phyloP scores from a whole-genome alignment of 2,888 invertebrate genomes.

The Lasioglossum oenotherae region DNA sequence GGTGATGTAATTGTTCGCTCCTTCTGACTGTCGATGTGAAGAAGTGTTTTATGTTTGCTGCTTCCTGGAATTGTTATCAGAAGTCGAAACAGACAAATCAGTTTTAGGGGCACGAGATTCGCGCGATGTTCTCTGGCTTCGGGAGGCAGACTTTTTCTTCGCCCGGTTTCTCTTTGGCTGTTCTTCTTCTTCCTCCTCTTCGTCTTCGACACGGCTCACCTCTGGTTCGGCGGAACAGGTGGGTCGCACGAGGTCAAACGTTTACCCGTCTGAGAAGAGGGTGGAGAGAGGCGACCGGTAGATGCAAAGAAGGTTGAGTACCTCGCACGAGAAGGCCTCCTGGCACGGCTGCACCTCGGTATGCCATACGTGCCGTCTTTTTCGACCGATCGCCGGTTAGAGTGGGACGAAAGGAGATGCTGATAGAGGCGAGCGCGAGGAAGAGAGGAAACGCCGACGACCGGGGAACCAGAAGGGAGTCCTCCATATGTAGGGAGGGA shows the following conservation, averaged over 20 bases:
- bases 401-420: conserved; percentile 24
- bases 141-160: background rate
- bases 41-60: background rate
- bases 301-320: conserved; percentile 80
- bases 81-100: background rate
- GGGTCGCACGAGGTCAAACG: conserved; percentile 66
- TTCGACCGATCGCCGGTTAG: conserved; percentile 38
- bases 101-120: background rate
- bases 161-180: background rate
- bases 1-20: background rate
- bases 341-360: conserved; percentile 71
- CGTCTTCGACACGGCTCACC: conserved; percentile 35
- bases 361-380: conserved; percentile 68
- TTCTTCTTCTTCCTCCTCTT: conserved; percentile 19
- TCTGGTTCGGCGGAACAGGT: conserved; percentile 61
- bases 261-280: conserved; percentile 60
- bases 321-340: conserved; percentile 73
- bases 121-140: background rate
- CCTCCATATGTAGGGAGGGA: conserved; percentile 48
- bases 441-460: conserved; percentile 40
- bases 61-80: background rate
- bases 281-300: conserved; percentile 48
- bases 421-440: conserved; percentile 17
- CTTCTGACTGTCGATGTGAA: background rate
- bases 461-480: conserved; percentile 54